Evolutionary conservation across 2,113 vertebrate genomes (phyloP).

Genomic region (Limnothrissa miodon): DNA sequence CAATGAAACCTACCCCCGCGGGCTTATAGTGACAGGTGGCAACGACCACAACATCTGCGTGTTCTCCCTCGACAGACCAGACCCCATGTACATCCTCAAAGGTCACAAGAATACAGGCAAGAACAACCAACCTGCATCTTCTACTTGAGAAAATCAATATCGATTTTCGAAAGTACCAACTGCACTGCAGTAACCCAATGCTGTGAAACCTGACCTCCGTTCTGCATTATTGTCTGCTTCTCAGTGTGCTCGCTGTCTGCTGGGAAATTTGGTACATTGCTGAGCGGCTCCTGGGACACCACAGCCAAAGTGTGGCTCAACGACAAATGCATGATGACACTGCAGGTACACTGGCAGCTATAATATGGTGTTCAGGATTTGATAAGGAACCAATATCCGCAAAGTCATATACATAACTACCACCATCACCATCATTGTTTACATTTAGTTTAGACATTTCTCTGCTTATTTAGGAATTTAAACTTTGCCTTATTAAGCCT

Average conservation of each 20-base stretch:
- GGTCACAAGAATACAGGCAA: conserved; percentile 94
- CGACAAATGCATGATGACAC: conserved; percentile 97
- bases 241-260: conserved; percentile 93
- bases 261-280: conserved; percentile 93
- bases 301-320: conserved; percentile 96
- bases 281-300: conserved; percentile 97
- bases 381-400: neutral
- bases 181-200: neutral
- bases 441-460: neutral
- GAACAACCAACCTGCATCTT: conserved; percentile 14
- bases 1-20: conserved; percentile 85
- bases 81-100: conserved; percentile 83
- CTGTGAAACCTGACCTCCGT: conserved; percentile 1
- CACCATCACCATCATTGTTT: neutral
- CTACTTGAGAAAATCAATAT: neutral
- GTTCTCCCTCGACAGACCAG: conserved; percentile 81
- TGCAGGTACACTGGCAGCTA: conserved; percentile 78
- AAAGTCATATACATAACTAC: neutral
- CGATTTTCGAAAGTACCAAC: neutral
- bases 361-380: neutral
- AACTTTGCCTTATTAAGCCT: neutral
- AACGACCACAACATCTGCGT: conserved; percentile 95
- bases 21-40: conserved; percentile 91
- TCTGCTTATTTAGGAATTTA: neutral
- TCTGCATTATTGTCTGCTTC: conserved; percentile 19